Evolutionary conservation across 2,797 vertebrate genomes (phyloP), one percentile per base, ranked within the genome.

Genomic region (Schizothorax lantsangensis): DNA sequence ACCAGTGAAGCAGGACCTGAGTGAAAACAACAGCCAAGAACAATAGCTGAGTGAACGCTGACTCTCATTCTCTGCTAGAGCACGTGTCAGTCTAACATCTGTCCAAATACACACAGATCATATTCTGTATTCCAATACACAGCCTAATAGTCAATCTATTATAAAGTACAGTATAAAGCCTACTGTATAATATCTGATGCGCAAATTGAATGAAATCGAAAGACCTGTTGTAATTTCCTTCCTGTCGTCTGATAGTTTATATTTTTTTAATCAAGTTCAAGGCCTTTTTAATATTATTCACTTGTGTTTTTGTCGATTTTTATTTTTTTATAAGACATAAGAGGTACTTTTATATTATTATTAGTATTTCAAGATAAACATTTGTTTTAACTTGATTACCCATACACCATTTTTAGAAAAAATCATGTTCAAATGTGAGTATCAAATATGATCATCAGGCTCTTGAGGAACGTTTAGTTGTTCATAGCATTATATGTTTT

Each of bases 1-100:
- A 82, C 72, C 81, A 84, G 78, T 86, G 84, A 75, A 84, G 79
- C 69, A 89, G 78, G 71, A 75, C 66, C 57, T 36, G 14, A 62
- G 33, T 81, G 77, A 82, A 84, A 88, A 86, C 75, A 86, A 78
- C 80, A 83, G 73, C 26, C 40, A 49, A 38, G 71, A 38, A 78
- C 59, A 68, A 75, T 23, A 49, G 47, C 59, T 33, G 49, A 82
- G 57, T 36, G 38, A 9, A 74, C 43, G 33, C 45, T 14, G 69
- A 9, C 54, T 77, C 79, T 49, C 69, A 11, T 49, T 71, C 43
- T 68, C n/a, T 73, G 11, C 45, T 7, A 52, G 15, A 10, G 52
- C 59, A 72, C 0, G 33, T 43, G 15, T 8, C 36, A 59, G 33
- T 40, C 52, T 23, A 54, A 77, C 64, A 71, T 69, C 64, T 71